Evolutionary conservation across 2,113 vertebrate species (phyloP).

Genomic region (Myrmophylax atrothorax): DNA sequence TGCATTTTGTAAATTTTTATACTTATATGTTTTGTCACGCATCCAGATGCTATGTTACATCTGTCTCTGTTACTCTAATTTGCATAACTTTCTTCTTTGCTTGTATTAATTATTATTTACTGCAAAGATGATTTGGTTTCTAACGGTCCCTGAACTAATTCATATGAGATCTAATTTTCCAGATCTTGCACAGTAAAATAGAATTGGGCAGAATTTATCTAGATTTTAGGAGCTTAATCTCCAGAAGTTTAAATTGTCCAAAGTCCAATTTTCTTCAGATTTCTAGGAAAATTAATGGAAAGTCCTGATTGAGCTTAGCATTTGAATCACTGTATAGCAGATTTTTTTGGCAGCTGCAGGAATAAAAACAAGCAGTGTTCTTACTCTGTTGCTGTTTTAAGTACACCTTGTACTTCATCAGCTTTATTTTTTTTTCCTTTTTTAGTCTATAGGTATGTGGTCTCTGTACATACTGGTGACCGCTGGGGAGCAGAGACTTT

Average conservation of each 20-base stretch:
- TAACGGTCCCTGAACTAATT: neutral
- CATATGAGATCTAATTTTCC: neutral
- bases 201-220: neutral
- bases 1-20: neutral
- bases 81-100: neutral
- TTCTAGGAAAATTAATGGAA: neutral
- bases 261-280: neutral
- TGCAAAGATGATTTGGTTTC: neutral
- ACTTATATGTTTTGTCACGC: neutral
- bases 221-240: neutral
- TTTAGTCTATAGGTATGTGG: slow-evolving; percentile 62
- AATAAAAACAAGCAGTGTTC: neutral
- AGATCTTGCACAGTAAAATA: neutral
- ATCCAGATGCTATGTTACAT: neutral
- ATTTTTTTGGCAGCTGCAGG: neutral
- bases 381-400: neutral
- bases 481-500: slow-evolving; percentile 69
- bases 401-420: neutral
- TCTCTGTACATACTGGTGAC: slow-evolving; percentile 59
- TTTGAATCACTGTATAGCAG: neutral
- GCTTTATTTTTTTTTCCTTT: neutral
- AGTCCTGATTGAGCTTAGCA: neutral
- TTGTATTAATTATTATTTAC: neutral
- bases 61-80: neutral
- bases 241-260: neutral